Base-by-base conservation (phyloP, 1,140 invertebrate genomes). In the Heliconius nattereri region DNA sequence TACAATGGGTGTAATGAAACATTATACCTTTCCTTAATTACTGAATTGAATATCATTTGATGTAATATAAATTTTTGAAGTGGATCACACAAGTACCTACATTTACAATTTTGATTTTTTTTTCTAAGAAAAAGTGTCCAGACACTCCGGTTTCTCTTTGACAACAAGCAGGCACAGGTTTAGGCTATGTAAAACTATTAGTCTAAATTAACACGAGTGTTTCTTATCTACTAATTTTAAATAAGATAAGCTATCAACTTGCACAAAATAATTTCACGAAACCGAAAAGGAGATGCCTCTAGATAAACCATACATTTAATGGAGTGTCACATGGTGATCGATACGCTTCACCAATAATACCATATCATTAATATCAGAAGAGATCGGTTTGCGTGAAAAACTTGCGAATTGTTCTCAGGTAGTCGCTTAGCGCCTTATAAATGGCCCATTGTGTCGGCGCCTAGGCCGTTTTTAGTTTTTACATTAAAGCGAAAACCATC, bases 381-480 rank as follows among this genome's bases (percentile, higher is more conserved):
- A 72, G 71, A 73, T 83, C 37, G 75, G 7, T 85, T 85, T 49
- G 70, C 45, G 71, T 83, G 77, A 87, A 89, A 89, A 90, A 87
- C 60, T 86, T 87, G 83, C 86, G 81, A 88, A 85, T 83, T 75
- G 76, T 76, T 81, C 76, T 80, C 91, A 92, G 90, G 91, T 92
- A 92, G 81, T 76, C 78, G 80, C 71, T 85, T 87, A 88, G 85
- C 86, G 86, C 88, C 88, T 89, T 84, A 85, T 87, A 87, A 88
- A 87, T 79, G 83, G 71, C 70, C 87, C 83, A 91, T 93, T 93
- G 89, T 92, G 82, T 84, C 79, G 89, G 88, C 89, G 90, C 89
- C 87, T 90, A 87, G 85, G 29, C 71, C 71, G 52, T 76, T 73
- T 79, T 82, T 71, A 79, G 76, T 78, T 79, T 82, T 77, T 76